These are phyloP conservation scores for Drosophila pegasa DNA, from an alignment of 2,888 invertebrate genomes.

Conservation along the genomic window DNA sequence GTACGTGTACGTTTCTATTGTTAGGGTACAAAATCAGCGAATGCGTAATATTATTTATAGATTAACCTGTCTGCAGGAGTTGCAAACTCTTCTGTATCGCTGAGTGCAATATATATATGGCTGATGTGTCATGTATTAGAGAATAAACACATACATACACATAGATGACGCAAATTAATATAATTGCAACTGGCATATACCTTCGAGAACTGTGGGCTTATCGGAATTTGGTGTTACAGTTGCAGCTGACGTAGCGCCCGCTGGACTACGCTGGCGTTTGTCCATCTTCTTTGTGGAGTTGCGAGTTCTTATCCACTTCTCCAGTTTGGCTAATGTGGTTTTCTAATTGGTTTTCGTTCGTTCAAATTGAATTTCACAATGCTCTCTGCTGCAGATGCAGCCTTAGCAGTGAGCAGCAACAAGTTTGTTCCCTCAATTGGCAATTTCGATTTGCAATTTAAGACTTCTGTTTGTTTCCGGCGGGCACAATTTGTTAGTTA, in stretches of 20 bases:
- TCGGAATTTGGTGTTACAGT: constrained; percentile 56
- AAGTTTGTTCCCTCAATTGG: constrained; percentile 28
- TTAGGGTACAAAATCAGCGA: constrained; percentile 32
- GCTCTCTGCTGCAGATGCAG: constrained; percentile 2
- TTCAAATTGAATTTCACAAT: constrained; percentile 38
- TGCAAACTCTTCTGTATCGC: background rate
- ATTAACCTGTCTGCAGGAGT: constrained; percentile 7
- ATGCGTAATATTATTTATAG: constrained; percentile 71
- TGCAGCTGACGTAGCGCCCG: constrained; percentile 31
- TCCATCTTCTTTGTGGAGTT: constrained; percentile 82
- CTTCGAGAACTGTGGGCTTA: constrained; percentile 82
- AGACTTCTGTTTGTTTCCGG: constrained; percentile 45
- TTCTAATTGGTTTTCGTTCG: constrained; percentile 9
- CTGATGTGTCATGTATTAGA: constrained; percentile 26
- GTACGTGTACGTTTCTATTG: constrained; percentile 14
- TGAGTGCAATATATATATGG: too few relatives aligned
- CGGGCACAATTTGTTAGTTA: constrained; percentile 15
- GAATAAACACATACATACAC: background rate
- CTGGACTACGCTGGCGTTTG: constrained; percentile 59
- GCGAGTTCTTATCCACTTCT: constrained; percentile 84
- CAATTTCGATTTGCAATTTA: constrained; percentile 30
- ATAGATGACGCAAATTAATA: constrained; percentile 3
- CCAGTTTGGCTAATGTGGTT: constrained; percentile 70
- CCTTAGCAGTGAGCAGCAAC: constrained; percentile 41
- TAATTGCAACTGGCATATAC: constrained; percentile 54